Percentiles rank a stretch among this genome's conserved stretches.
Conservation (phyloP, 1,140 invertebrate genomes). For the Glossosoma conforme region DNA sequence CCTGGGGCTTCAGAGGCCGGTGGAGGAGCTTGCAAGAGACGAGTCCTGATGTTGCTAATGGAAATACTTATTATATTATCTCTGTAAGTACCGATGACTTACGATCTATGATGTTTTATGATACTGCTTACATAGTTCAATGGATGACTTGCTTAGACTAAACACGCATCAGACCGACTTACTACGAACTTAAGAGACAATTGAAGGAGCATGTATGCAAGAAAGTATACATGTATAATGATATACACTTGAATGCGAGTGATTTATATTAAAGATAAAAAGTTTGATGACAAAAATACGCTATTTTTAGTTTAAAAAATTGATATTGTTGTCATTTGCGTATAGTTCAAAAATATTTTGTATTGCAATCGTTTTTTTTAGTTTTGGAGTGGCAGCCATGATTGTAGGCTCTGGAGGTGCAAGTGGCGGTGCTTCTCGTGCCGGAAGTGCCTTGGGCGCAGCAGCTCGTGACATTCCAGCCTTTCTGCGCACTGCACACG, state of each 20-base stretch:
- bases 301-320: too few species aligned
- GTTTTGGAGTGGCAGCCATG: conserved; percentile 47
- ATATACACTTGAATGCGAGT: too few species aligned
- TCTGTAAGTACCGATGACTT: conserved; percentile 19
- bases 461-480: conserved; percentile 50
- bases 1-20: conserved; percentile 14
- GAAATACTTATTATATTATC: conserved; percentile 19
- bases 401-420: conserved; percentile 51
- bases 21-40: conserved; percentile 17
- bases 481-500: conserved; percentile 48
- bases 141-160: too few species aligned
- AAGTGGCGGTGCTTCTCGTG: conserved; percentile 40
- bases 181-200: too few species aligned
- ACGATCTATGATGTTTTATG: neutral
- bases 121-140: neutral
- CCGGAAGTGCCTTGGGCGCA: conserved; percentile 41
- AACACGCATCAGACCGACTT: too few species aligned
- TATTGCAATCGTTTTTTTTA: conserved; percentile 32
- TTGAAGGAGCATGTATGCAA: too few species aligned
- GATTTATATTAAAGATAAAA: too few species aligned
- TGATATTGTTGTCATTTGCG: neutral
- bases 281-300: too few species aligned
- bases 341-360: neutral
- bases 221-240: too few species aligned
- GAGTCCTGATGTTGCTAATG: conserved; percentile 19